Conservation (phyloP, 2,113 vertebrate genomes). For the Pseudorhombus dupliciocellatus region DNA sequence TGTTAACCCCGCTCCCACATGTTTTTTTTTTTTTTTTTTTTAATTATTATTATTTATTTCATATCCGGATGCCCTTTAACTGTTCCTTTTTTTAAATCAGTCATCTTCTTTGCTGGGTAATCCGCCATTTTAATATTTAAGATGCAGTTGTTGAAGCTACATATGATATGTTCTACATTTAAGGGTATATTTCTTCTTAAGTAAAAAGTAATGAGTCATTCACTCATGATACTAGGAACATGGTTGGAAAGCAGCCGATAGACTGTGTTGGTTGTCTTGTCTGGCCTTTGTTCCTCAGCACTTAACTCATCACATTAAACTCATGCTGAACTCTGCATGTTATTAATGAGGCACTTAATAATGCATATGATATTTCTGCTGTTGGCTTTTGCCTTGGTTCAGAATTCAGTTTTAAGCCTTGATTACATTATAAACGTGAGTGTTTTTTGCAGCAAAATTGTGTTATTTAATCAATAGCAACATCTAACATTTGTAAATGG, state of each 20-base stretch:
- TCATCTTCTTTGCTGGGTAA: neutral
- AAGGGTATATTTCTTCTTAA: neutral
- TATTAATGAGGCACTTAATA: neutral
- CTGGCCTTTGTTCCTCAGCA: conserved; percentile 1
- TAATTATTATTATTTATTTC: no score
- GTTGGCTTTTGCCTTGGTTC: neutral
- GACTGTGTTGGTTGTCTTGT: conserved; percentile 2
- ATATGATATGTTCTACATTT: neutral
- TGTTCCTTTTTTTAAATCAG: neutral
- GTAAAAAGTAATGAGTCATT: neutral
- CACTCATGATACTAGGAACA: neutral
- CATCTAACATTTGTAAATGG: neutral
- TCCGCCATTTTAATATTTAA: neutral
- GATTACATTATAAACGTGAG: neutral
- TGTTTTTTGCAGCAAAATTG: neutral
- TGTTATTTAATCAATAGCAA: neutral
- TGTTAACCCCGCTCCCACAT: neutral
- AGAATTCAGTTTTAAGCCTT: neutral
- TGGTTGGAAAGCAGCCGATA: conserved; percentile 1
- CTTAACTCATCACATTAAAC: conserved; percentile 24
- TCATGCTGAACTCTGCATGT: neutral
- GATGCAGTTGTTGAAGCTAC: neutral
- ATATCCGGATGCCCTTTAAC: neutral
- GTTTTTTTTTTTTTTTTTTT: no score
- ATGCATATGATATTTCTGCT: neutral